phyloP scores from a whole-genome alignment of 2,113 vertebrate genomes.

The Xiphophorus maculatus region DNA sequence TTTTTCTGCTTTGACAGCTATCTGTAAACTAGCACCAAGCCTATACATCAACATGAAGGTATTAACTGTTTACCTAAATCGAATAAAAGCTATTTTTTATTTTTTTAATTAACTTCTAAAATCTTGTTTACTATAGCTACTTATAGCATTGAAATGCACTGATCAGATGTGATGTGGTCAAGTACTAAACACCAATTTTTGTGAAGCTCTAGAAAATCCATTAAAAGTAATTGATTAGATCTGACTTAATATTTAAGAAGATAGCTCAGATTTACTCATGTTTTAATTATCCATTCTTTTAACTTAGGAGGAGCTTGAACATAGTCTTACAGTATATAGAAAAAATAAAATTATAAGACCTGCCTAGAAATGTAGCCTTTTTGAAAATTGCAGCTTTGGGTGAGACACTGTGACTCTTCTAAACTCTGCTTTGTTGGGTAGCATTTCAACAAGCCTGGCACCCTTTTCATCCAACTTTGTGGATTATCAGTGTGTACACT shows the following conservation, averaged over 20 bases:
- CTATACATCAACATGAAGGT: background rate
- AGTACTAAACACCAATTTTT: background rate
- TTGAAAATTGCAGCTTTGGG: background rate
- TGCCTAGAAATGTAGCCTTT: background rate
- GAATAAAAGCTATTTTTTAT: background rate
- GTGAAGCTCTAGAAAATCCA: too few relatives aligned
- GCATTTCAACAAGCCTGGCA: background rate
- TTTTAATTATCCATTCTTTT: too few relatives aligned
- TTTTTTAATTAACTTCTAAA: background rate
- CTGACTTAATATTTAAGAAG: too few relatives aligned
- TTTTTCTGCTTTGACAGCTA: constrained; percentile 11
- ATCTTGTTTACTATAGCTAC: background rate
- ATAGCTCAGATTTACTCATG: too few relatives aligned
- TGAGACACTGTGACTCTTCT: too few relatives aligned
- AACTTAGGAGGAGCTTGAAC: too few relatives aligned
- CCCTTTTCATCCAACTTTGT: background rate
- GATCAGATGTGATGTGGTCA: too few relatives aligned
- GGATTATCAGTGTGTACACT: background rate
- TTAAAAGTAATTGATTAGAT: too few relatives aligned
- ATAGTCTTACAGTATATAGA: too few relatives aligned
- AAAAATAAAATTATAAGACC: too few relatives aligned
- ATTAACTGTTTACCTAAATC: background rate
- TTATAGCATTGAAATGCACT: too few relatives aligned
- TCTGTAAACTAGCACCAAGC: constrained; percentile 1
- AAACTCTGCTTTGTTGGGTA: background rate